Percentiles rank a stretch among this genome's conserved stretches.
phyloP scores from a whole-genome alignment of 2,113 vertebrate genomes.

The Pterocles burchelli region DNA sequence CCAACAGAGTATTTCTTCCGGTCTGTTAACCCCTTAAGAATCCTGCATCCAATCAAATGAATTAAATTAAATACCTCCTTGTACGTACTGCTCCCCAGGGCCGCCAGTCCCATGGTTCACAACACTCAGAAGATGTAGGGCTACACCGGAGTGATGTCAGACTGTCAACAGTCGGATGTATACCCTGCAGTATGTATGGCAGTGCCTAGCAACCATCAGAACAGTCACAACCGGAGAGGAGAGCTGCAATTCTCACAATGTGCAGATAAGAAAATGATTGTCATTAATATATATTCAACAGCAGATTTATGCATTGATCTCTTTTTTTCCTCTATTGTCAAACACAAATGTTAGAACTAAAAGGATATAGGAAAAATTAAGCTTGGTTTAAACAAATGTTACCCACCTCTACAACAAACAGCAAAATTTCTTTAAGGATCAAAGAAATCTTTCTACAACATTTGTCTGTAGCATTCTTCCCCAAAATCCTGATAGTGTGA shows the following conservation, averaged over 20 bases:
- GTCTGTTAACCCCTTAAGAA: not conserved
- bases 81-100: not conserved
- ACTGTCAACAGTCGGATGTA: not conserved
- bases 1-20: not conserved
- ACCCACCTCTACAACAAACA: not conserved
- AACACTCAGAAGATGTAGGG: not conserved
- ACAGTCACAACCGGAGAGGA: not conserved
- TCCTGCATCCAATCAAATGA: not conserved
- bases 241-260: not conserved
- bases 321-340: not conserved
- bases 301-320: not conserved
- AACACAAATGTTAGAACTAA: not conserved
- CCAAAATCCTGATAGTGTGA: not conserved
- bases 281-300: not conserved
- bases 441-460: not conserved
- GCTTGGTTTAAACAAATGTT: not conserved
- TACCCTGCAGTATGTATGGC: not conserved
- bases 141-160: not conserved
- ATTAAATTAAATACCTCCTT: not conserved
- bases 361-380: not conserved
- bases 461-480: not conserved
- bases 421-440: not conserved
- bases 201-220: conserved; percentile 10
- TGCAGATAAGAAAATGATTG: not conserved
- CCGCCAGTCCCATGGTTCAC: not conserved